Percentiles rank a stretch among this genome's conserved stretches.
Conservation (phyloP, 2,113 vertebrate species). For the Acrocephalus kingi region DNA sequence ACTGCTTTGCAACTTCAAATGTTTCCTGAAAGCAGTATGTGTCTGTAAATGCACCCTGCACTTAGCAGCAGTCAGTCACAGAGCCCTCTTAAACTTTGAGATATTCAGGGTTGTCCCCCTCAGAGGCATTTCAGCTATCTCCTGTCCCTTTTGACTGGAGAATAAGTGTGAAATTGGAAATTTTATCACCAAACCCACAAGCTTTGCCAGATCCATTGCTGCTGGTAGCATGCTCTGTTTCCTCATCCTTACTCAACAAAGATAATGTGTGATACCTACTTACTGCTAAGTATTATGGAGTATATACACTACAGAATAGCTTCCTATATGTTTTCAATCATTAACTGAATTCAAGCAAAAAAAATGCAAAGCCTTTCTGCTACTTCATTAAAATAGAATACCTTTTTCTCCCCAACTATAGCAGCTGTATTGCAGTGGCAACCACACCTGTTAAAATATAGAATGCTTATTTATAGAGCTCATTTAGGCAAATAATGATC, state of each 20-base stretch:
- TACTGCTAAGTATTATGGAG: neutral
- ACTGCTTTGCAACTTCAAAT: neutral
- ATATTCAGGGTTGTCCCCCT: rapidly evolving
- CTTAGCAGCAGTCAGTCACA: neutral
- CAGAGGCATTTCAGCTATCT: neutral
- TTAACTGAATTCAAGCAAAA: neutral
- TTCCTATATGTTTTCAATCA: neutral
- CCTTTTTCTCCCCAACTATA: neutral
- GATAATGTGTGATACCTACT: neutral
- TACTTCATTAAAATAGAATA: neutral
- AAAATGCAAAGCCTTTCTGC: neutral
- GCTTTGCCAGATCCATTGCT: neutral
- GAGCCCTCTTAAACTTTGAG: neutral
- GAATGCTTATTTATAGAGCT: neutral
- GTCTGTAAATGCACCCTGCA: neutral
- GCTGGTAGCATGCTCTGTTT: neutral
- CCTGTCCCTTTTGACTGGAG: neutral
- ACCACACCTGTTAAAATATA: neutral
- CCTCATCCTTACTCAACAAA: neutral
- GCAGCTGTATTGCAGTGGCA: neutral
- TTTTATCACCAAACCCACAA: neutral
- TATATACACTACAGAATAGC: neutral
- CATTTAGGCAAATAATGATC: neutral
- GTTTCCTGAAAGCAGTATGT: neutral
- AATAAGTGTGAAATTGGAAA: neutral